Conservation (phyloP, 2,113 vertebrate species). For the Tyrannus savana region DNA sequence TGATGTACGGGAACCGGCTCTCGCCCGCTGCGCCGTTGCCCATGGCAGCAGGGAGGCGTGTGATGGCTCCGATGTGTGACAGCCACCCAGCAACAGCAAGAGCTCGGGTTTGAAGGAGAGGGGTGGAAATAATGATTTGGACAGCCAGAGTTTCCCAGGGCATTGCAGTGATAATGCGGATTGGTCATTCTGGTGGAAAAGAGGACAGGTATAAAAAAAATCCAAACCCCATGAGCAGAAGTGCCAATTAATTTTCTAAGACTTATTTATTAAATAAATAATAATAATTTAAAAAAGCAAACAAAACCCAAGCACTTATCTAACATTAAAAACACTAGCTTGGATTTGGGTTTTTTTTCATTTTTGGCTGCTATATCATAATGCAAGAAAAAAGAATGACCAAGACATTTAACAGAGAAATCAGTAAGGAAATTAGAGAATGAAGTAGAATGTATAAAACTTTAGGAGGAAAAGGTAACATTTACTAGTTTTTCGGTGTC, state of each 20-base stretch:
- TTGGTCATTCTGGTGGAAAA: not conserved
- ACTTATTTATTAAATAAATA: not conserved
- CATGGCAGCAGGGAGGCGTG: slow-evolving; percentile 63
- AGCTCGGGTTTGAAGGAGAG: not conserved
- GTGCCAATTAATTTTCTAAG: not conserved
- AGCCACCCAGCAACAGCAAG: not conserved
- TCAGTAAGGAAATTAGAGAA: not conserved
- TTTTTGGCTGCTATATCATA: not conserved
- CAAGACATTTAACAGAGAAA: not conserved
- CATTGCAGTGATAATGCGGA: not conserved
- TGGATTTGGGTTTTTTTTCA: fast-evolving
- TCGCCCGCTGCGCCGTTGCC: not conserved
- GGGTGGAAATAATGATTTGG: not conserved
- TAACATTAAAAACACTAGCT: not conserved
- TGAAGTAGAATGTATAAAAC: not conserved
- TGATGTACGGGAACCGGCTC: slow-evolving; percentile 19
- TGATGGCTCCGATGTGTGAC: slow-evolving; percentile 38
- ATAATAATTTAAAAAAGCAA: no score
- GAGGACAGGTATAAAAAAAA: not conserved
- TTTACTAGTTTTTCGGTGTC: not conserved
- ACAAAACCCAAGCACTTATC: not conserved
- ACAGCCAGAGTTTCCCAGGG: slow-evolving; percentile 1
- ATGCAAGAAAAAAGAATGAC: not conserved
- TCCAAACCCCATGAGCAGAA: fast-evolving
- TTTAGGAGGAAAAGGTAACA: not conserved